Conservation (phyloP, 2,113 vertebrate genomes). For the Cynoglossus semilaevis region DNA sequence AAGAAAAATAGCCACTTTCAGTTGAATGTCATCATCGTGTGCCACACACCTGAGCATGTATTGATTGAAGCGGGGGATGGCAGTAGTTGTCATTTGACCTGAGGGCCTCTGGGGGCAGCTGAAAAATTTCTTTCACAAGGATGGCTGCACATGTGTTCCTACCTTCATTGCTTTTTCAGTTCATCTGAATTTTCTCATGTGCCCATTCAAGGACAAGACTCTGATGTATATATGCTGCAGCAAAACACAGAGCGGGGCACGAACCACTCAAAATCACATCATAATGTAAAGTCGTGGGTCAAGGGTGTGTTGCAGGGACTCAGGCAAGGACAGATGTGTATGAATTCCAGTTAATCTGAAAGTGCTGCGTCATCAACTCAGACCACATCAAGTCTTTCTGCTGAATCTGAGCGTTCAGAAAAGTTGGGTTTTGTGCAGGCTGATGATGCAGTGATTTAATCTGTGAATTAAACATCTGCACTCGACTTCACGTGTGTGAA, state of each 20-base stretch:
- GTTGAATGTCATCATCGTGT: not conserved
- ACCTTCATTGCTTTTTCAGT: not conserved
- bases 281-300: slow-evolving; percentile 20
- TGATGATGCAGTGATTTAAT: too few relatives aligned
- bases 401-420: too few relatives aligned
- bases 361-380: not conserved
- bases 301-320: slow-evolving; percentile 14
- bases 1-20: not conserved
- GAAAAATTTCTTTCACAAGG: not conserved
- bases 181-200: slow-evolving; percentile 4
- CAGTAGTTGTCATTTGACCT: not conserved
- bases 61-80: not conserved
- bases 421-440: too few relatives aligned
- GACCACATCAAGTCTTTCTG: not conserved
- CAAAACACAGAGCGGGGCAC: not conserved
- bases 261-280: slow-evolving; percentile 9
- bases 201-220: too few relatives aligned
- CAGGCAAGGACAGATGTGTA: not conserved
- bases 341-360: not conserved
- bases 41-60: not conserved
- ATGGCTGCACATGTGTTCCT: not conserved
- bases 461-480: too few relatives aligned
- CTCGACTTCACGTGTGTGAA: not conserved
- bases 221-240: not conserved
- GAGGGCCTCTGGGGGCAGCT: not conserved